Conservation (phyloP, 2,113 vertebrate species). For the Erpornis zantholeuca region DNA sequence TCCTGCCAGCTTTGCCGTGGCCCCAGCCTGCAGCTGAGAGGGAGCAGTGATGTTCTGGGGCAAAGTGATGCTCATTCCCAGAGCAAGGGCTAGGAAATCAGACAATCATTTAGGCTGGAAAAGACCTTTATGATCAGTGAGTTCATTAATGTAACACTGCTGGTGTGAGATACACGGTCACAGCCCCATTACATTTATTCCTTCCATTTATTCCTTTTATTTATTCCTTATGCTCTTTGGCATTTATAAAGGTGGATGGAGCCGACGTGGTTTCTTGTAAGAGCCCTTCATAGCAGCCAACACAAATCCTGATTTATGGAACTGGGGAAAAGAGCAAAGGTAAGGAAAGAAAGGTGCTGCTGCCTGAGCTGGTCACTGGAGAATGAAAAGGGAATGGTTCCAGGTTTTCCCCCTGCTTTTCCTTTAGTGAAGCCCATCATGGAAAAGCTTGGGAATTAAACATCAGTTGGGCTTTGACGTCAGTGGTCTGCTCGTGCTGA, state of each 20-base stretch:
- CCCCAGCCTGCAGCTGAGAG: background rate
- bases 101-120: background rate
- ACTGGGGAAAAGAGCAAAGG: background rate
- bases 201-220: background rate
- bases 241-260: background rate
- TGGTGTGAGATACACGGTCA: background rate
- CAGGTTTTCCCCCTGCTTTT: background rate
- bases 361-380: background rate
- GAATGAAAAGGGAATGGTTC: background rate
- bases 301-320: background rate
- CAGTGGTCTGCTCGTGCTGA: background rate
- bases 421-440: background rate
- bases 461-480: background rate
- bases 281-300: background rate
- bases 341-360: background rate
- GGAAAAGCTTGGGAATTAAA: background rate
- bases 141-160: background rate
- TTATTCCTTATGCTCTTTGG: background rate
- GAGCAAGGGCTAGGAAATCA: background rate
- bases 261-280: background rate
- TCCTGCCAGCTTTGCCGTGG: background rate
- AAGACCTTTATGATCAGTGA: background rate
- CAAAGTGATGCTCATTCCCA: background rate
- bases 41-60: background rate
- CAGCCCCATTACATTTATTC: background rate